Percentiles rank a stretch among this genome's conserved stretches.
phyloP scores from a whole-genome alignment of 2,888 invertebrate species.

The Yponomeuta malinellus region DNA sequence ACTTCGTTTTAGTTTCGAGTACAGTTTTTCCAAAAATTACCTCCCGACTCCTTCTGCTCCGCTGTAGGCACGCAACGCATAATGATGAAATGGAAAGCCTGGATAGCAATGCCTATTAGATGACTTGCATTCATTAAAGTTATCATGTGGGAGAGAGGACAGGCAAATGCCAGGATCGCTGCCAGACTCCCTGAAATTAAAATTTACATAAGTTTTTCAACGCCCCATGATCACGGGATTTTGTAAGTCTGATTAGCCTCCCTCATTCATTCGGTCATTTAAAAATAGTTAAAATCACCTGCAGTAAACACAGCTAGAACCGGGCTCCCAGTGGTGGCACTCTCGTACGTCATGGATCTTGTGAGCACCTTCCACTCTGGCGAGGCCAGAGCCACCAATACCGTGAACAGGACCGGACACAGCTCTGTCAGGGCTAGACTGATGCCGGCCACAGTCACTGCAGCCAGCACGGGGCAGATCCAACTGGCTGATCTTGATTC shows the following conservation, averaged over 20 bases:
- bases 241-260: too few species aligned
- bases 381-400: slow-evolving; percentile 74
- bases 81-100: slow-evolving; percentile 66
- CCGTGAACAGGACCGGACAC: slow-evolving; percentile 72
- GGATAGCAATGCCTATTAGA: slow-evolving; percentile 65
- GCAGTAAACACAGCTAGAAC: slow-evolving; percentile 79
- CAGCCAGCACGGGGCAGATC: slow-evolving; percentile 76
- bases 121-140: slow-evolving; percentile 76
- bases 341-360: slow-evolving; percentile 76
- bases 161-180: slow-evolving; percentile 78
- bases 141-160: slow-evolving; percentile 77
- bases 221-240: too few species aligned
- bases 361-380: slow-evolving; percentile 79
- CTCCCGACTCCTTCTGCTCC: slow-evolving; percentile 69
- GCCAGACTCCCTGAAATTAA: slow-evolving; percentile 74
- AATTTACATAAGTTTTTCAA: too few species aligned
- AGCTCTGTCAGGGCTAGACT: slow-evolving; percentile 79
- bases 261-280: background rate
- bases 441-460: slow-evolving; percentile 75
- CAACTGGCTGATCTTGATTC: slow-evolving; percentile 77
- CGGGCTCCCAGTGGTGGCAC: slow-evolving; percentile 76
- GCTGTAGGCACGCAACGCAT: slow-evolving; percentile 75
- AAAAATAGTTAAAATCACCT: slow-evolving; percentile 44
- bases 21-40: slow-evolving; percentile 34
- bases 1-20: background rate